Evolutionary conservation across 1,140 invertebrate genomes (phyloP).

Genomic region (Lepidurus packardi): DNA sequence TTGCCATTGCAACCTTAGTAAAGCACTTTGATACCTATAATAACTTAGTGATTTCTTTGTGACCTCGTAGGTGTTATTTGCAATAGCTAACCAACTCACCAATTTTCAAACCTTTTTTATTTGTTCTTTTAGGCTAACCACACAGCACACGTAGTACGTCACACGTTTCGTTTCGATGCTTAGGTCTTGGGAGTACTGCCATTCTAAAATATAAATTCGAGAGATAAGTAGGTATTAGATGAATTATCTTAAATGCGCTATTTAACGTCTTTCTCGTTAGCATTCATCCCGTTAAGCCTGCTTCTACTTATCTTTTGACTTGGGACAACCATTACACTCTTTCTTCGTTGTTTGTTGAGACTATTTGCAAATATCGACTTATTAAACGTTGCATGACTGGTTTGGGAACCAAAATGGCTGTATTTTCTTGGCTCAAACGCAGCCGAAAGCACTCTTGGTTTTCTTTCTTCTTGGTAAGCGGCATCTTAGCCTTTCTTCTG

Average conservation of each 20-base stretch:
- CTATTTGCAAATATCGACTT: background rate
- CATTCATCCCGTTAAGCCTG: background rate
- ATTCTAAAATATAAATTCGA: too few relatives aligned
- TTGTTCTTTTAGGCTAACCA: too few relatives aligned
- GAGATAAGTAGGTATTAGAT: background rate
- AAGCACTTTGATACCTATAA: too few relatives aligned
- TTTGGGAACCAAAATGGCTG: background rate
- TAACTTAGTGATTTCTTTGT: too few relatives aligned
- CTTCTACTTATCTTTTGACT: background rate
- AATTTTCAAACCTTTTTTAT: too few relatives aligned
- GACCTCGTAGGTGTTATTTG: too few relatives aligned
- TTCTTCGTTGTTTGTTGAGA: background rate
- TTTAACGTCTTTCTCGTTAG: background rate
- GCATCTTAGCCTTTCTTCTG: background rate
- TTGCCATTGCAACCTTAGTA: too few relatives aligned
- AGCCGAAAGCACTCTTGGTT: background rate
- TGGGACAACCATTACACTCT: background rate
- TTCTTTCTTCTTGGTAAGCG: background rate
- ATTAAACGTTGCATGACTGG: background rate
- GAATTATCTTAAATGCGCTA: background rate
- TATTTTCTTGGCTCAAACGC: background rate
- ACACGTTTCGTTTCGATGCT: too few relatives aligned
- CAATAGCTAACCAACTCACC: too few relatives aligned
- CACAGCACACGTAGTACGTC: too few relatives aligned
- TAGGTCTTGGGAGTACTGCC: too few relatives aligned